phyloP scores from a whole-genome alignment of 2,888 invertebrate species.

The Heliconius charithonia region DNA sequence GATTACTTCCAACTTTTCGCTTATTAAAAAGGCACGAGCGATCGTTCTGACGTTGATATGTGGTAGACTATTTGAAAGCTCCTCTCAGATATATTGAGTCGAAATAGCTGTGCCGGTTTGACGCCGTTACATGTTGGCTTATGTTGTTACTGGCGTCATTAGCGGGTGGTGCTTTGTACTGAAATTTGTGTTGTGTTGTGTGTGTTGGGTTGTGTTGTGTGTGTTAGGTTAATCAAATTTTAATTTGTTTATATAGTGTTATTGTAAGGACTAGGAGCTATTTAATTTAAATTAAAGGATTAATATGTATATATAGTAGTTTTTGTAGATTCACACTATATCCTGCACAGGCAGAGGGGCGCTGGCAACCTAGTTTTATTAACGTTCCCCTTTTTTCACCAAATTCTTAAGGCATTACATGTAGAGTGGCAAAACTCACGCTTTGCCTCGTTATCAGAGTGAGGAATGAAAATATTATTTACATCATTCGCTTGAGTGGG shows the following conservation, averaged over 20 bases:
- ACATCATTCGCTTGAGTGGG: too few relatives aligned
- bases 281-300: neutral
- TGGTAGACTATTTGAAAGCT: slow-evolving; percentile 37
- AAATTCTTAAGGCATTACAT: neutral
- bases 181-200: neutral
- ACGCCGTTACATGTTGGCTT: slow-evolving; percentile 19
- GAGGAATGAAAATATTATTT: too few relatives aligned
- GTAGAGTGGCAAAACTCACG: neutral
- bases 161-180: neutral
- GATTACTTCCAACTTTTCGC: slow-evolving; percentile 26
- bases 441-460: neutral
- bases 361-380: neutral
- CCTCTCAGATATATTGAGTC: slow-evolving; percentile 38
- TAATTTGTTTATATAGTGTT: neutral
- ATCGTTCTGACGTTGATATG: slow-evolving; percentile 38
- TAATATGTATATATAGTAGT: neutral
- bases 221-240: neutral
- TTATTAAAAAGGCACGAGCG: slow-evolving; percentile 35
- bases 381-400: neutral
- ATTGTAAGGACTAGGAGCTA: neutral
- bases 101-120: slow-evolving; percentile 28
- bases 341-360: neutral
- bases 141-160: slow-evolving; percentile 19
- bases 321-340: neutral
- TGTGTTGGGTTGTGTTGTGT: too few relatives aligned